A percentile compares a stretch with the other conserved stretches of the same genome.
phyloP scores from a whole-genome alignment of 2,797 vertebrate species.

The Uromys caudimaculatus region DNA sequence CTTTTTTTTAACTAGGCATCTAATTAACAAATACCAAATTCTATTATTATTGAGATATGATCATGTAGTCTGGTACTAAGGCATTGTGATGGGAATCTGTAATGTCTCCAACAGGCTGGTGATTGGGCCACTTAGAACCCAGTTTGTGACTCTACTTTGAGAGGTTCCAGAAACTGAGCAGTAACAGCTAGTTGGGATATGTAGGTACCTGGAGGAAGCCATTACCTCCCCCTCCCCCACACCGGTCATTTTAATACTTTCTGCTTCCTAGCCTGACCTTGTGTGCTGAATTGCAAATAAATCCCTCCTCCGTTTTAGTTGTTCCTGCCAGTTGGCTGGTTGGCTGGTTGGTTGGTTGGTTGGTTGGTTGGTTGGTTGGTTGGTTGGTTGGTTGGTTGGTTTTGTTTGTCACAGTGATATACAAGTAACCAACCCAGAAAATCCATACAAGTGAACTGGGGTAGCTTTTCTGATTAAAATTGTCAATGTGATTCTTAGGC shows the following conservation, averaged over 20 bases:
- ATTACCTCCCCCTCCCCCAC: neutral
- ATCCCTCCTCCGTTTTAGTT: neutral
- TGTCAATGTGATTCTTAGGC: too few species aligned
- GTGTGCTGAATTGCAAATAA: neutral
- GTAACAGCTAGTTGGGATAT: too few species aligned
- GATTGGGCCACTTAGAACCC: neutral
- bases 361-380: too few species aligned
- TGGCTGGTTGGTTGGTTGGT: too few species aligned
- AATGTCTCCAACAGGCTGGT: neutral
- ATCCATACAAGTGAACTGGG: neutral
- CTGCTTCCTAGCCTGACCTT: neutral
- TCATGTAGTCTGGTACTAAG: too few species aligned
- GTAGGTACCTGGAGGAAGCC: neutral
- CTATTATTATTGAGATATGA: too few species aligned
- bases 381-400: neutral
- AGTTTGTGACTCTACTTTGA: neutral
- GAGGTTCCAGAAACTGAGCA: neutral
- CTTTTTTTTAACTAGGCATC: neutral
- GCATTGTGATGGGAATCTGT: neutral
- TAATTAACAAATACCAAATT: neutral
- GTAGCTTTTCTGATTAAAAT: neutral
- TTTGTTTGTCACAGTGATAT: neutral
- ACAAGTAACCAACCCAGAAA: neutral
- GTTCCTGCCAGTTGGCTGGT: too few species aligned
- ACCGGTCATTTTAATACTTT: neutral